Evolutionary conservation across 2,113 vertebrate genomes (phyloP), one percentile per base, ranked within the genome.

Genomic region (Eubucco bourcierii): DNA sequence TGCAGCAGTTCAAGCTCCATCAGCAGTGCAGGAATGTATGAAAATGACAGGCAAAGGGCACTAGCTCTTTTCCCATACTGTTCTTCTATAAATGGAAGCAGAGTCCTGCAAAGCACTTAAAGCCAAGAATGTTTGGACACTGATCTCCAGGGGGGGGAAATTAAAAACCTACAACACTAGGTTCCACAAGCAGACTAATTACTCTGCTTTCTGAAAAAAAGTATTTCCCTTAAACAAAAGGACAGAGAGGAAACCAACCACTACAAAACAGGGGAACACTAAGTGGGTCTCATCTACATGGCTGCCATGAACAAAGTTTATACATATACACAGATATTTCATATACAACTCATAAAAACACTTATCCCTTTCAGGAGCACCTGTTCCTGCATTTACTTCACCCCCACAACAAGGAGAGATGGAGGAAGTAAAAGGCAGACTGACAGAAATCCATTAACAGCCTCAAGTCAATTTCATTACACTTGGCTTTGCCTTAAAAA

Each of bases 21-120:
- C 97, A 96, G 93, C 88, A 95, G 89, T 84, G 93, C 88, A 97
- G 95, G 96, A 98, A 98, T 94, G 84, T 91, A 97, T 94, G 96
- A 97, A 97, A 95, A 98, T 97, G 98, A 98, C 97, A 98, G 96
- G 96, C 96, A 97, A 98, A 97, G 97, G 93, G 95, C 97, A 97
- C 94, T 90, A 87, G 94, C 85, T 97, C 95, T 94, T 95, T 94
- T 94, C 96, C 95, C 95, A 97, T 97, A 96, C 84, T 95, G 90
- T 91, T 96, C 95, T 97, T 96, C 96, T 97, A 97, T 97, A 98
- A 97, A 98, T 97, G 97, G 97, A 97, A 98, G 94, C 88, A 92
- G 89, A 86, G 74, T 80, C 94, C 95, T 95, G 95, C 89, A 95
- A 91, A 97, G 79, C 84, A 95, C 72, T 94, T 95, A 87, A 93